These are phyloP conservation scores for Babyrousa celebensis DNA, from an alignment of 2,797 vertebrate species.

Conservation along the genomic window DNA sequence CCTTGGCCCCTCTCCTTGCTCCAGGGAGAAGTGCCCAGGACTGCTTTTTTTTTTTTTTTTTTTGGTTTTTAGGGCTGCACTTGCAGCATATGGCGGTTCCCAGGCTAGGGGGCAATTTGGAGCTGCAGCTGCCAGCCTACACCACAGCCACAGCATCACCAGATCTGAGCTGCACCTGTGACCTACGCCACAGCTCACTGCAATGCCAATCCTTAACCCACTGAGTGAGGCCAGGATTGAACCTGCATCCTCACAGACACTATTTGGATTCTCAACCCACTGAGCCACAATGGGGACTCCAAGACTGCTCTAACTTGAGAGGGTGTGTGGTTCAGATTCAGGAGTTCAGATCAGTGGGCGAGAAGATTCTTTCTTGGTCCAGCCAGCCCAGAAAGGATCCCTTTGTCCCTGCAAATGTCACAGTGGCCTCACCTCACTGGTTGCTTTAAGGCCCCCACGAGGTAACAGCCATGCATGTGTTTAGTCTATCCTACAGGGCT, in stretches of 20 bases:
- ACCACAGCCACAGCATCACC: too few species aligned
- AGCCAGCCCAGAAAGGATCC: background rate
- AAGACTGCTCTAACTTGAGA: background rate
- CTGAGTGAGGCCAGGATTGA: too few species aligned
- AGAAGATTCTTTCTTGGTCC: background rate
- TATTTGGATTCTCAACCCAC: too few species aligned
- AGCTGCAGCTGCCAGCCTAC: too few species aligned
- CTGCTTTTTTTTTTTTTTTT: background rate
- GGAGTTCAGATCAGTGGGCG: too few species aligned
- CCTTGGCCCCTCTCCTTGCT: background rate
- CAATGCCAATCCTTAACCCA: too few species aligned
- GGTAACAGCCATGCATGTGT: background rate
- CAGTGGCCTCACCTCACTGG: background rate
- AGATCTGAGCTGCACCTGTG: too few species aligned
- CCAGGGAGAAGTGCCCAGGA: background rate
- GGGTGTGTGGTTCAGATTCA: rapidly evolving
- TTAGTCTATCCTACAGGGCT: background rate
- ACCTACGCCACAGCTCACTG: too few species aligned
- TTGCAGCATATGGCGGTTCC: too few species aligned
- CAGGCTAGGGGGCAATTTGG: too few species aligned
- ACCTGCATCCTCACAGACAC: too few species aligned
- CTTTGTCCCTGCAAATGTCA: background rate
- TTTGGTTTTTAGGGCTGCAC: too few species aligned
- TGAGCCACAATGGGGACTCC: background rate
- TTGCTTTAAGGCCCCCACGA: background rate